Evolutionary conservation across 2,113 vertebrate species (phyloP), one percentile per base, ranked within the genome.

Genomic region (Cervus canadensis): DNA sequence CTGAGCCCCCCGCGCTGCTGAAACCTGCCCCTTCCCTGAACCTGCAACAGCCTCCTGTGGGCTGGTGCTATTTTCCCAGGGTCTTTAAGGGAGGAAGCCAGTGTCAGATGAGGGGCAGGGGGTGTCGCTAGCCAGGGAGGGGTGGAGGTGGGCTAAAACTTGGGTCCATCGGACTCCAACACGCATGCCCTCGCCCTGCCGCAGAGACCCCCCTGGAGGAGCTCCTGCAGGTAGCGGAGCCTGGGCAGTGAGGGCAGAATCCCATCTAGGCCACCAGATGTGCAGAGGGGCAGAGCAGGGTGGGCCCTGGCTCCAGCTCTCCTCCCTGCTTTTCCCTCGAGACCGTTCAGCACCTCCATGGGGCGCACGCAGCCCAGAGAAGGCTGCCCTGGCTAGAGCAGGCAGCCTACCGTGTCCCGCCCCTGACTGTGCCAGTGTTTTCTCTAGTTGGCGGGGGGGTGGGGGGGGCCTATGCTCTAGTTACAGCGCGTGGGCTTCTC

Each of bases 401-500:
- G n/a, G 48, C 23, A 11, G 14, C 86, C 48, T 9, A 10, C 21
- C 5, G 1, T 12, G 14, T n/a, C 33, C 23, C 1, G 0, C 50
- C 62, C 23, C 0, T 59, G 5, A 17, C 48, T 28, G 6, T 9
- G 12, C 67, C 19, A 12, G 19, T 1, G 64, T 71, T 71, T 45
- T 15, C 25, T 26, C 13, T 26, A 15, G 60, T 62, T 30, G 36
- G 6, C 23, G 33, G 30, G 0, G 7, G 64, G 0, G 5, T 11
- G 0, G 60, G 7, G 7, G 60, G 36, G 36, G 36, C 36, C 62
- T 2, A n/a, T 4, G n/a, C 21, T 74, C 5, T 43, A 12, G 9
- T 21, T 23, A 2, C 71, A 6, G n/a, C 2, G 11, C 0, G 12
- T 1, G 40, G 40, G 71, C 71, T 45, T 25, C 71, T 45, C 71